Conservation (phyloP, 2,113 vertebrate genomes). For the Pleuronectes platessa region DNA sequence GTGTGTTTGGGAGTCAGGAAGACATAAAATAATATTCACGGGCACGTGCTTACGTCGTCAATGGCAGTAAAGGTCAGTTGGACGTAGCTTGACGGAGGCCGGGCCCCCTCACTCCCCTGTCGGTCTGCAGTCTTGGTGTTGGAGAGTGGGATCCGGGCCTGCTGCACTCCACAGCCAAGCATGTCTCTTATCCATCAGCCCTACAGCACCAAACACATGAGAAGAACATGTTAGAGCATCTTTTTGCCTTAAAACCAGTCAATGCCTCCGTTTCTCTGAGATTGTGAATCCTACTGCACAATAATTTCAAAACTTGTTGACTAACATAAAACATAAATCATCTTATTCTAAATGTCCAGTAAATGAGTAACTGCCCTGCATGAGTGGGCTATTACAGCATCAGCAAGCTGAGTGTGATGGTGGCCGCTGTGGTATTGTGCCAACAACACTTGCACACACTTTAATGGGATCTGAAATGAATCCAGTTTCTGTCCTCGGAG, state of each 20-base stretch:
- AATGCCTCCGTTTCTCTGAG: not conserved
- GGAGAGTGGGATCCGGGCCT: slow-evolving; percentile 35
- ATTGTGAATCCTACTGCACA: not conserved
- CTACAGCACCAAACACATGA: slow-evolving; percentile 13
- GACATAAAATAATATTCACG: slow-evolving; percentile 25
- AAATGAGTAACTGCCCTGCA: slow-evolving; percentile 4
- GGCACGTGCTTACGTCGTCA: not conserved
- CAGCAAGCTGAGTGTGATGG: slow-evolving; percentile 10
- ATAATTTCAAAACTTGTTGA: slow-evolving; percentile 14
- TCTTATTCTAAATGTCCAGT: slow-evolving; percentile 2
- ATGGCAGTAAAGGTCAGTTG: slow-evolving; percentile 3
- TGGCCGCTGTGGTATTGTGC: slow-evolving; percentile 4
- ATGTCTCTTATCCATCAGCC: slow-evolving; percentile 44
- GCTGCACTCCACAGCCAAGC: slow-evolving; percentile 29
- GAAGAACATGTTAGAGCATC: not conserved
- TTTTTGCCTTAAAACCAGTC: not conserved
- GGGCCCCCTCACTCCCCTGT: slow-evolving; percentile 7
- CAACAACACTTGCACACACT: slow-evolving; percentile 18
- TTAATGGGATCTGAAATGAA: slow-evolving; percentile 34
- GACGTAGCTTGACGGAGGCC: not conserved
- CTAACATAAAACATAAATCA: slow-evolving; percentile 19
- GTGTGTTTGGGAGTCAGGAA: not conserved
- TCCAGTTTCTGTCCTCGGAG: slow-evolving; percentile 34
- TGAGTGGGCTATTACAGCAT: slow-evolving; percentile 10
- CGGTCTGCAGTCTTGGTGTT: slow-evolving; percentile 24